These are phyloP conservation scores for Tridacna gigas DNA, from an alignment of 2,888 invertebrate species.

Conservation along the genomic window DNA sequence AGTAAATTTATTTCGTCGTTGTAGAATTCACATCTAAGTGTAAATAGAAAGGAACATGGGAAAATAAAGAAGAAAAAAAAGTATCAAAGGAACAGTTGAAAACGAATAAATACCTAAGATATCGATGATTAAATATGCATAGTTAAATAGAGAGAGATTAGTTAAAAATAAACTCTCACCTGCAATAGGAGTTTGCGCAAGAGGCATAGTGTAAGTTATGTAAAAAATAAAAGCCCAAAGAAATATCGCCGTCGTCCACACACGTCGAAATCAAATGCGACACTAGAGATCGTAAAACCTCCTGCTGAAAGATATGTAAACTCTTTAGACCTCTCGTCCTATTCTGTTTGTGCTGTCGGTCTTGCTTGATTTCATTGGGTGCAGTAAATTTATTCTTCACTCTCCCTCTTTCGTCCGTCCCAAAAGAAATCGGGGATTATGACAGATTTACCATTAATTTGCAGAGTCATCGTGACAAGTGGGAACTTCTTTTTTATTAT, in stretches of 20 bases:
- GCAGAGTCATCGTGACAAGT: slow-evolving; percentile 15
- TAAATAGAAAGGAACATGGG: too few species aligned
- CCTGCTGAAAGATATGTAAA: neutral
- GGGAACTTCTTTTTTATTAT: neutral
- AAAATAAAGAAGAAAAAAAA: too few species aligned
- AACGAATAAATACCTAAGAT: too few species aligned
- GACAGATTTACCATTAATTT: slow-evolving; percentile 21
- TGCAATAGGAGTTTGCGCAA: neutral
- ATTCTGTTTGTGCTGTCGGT: neutral
- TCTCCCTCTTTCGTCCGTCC: neutral
- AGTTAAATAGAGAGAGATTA: too few species aligned
- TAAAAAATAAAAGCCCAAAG: neutral
- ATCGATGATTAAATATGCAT: too few species aligned
- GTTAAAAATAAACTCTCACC: neutral
- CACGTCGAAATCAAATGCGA: neutral
- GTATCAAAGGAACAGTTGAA: too few species aligned
- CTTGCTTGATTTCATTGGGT: neutral
- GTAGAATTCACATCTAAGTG: too few species aligned
- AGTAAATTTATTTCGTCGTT: too few species aligned
- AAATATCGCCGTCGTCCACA: neutral
- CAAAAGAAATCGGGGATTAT: neutral
- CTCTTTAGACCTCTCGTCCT: neutral
- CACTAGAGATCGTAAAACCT: neutral
- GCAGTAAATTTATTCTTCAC: neutral
- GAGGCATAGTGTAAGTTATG: neutral